Conservation (phyloP, 2,888 invertebrate genomes). For the Agriotes lineatus region DNA sequence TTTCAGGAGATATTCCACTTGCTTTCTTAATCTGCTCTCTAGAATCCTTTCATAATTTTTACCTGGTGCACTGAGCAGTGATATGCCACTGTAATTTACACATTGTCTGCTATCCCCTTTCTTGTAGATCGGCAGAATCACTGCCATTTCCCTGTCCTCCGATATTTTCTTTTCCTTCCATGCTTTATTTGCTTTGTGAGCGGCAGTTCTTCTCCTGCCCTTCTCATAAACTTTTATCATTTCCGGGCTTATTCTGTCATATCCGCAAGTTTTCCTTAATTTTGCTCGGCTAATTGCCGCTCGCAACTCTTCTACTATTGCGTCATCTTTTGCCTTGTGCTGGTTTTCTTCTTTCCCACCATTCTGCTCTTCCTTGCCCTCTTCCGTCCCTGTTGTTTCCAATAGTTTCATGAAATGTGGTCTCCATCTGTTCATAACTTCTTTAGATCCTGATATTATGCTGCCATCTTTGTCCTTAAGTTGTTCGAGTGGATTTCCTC, state of each 20-base stretch:
- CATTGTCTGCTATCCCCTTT: not conserved
- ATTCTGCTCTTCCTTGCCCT: no score
- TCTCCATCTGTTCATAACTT: no score
- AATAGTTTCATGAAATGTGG: no score
- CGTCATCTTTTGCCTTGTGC: no score
- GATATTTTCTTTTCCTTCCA: not conserved
- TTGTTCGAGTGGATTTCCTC: no score
- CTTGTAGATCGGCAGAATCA: not conserved
- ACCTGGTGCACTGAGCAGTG: not conserved
- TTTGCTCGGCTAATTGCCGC: no score
- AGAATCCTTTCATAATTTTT: not conserved
- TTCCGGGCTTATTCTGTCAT: not conserved
- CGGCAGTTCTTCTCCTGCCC: not conserved
- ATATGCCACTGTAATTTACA: not conserved
- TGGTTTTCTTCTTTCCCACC: no score
- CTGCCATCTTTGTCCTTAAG: no score
- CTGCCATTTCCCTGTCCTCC: not conserved
- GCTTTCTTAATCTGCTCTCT: not conserved
- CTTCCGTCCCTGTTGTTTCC: no score
- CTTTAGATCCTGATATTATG: no score
- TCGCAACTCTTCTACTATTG: no score
- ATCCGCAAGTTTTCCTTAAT: not conserved
- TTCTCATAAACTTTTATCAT: not conserved
- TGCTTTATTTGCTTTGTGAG: not conserved
- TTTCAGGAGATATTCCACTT: not conserved